Base-by-base conservation (phyloP, 2,113 vertebrate species). In the Pipa parva region DNA sequence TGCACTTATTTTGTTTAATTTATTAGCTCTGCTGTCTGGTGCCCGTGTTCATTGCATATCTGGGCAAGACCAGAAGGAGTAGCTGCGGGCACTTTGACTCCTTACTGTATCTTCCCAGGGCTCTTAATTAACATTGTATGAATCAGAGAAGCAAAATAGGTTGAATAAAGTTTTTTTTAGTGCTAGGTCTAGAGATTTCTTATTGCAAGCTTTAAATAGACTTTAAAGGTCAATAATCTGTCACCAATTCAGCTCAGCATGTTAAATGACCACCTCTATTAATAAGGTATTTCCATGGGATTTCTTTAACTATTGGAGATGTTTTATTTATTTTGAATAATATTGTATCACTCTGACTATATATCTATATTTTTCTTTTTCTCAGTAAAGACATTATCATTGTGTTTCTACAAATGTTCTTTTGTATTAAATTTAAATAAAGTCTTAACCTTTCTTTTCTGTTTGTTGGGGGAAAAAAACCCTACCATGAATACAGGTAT, bases 1-100 rank as follows among this genome's bases (percentile, higher is more conserved):
- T 49, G 46, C 46, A 49, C 46, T 49, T 24, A 49, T 49, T 49
- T 49, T 49, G 46, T 49, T 49, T 49, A 49, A 49, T 49, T 49
- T 49, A 49, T 49, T 49, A 49, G 46, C 46, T 20, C 46, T 11
- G 46, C 3, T 22, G 46, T 49, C 18, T 49, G 11, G 46, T 20
- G 46, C 7, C 20, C 46, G 22, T 22, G 20, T 49, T 24, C 46
- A 49, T 22, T 22, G 46, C 46, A 3, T 48, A 48, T 21, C 46
- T 22, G 46, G 18, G 18, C 46, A 49, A 22, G 46, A 22, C 46
- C 46, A 49, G 46, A 22, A 49, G 46, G 46, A 49, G 22, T 49
- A 49, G 46, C 46, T 49, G 46, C 3, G 22, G 46, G 46, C 46
- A 49, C 18, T 49, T 49, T 49, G 46, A 49, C 46, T 49, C 46